These are phyloP conservation scores for Chrysogorgia sp. DNA, from an alignment of 92 coral and sea anemone species.

Conservation along the genomic window DNA sequence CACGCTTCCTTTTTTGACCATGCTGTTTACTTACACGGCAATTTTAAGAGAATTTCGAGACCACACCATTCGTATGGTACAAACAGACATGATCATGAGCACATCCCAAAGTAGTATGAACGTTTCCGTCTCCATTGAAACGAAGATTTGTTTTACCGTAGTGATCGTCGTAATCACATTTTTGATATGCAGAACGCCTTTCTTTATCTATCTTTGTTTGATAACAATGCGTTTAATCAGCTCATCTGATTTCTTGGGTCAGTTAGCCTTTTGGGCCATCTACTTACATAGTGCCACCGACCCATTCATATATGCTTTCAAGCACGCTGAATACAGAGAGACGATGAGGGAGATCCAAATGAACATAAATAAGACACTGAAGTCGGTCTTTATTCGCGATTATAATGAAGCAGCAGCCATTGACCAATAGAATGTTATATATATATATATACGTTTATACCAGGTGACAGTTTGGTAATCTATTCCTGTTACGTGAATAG, in stretches of 20 bases:
- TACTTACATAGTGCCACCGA: conserved; percentile 92
- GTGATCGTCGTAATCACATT: conserved; percentile 70
- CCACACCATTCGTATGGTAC: conserved; percentile 67
- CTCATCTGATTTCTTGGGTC: conserved; percentile 79
- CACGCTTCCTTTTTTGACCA: conserved; percentile 65
- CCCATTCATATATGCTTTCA: conserved; percentile 91
- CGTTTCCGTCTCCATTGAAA: conserved; percentile 68
- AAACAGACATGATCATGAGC: conserved; percentile 58
- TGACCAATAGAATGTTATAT: conserved; percentile 16
- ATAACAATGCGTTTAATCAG: conserved; percentile 58
- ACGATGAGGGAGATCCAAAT: conserved; percentile 70
- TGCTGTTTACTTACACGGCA: conserved; percentile 72
- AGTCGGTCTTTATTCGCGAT: conserved; percentile 13
- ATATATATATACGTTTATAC: no score
- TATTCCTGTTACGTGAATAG: no score
- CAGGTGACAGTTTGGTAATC: no score
- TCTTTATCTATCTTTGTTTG: conserved; percentile 74
- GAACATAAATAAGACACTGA: conserved; percentile 21
- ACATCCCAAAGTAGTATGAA: conserved; percentile 70
- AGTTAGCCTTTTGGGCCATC: conserved; percentile 94
- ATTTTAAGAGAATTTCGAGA: conserved; percentile 69
- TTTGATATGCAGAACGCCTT: conserved; percentile 87
- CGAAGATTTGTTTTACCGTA: conserved; percentile 72
- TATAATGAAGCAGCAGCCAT: conserved; percentile 1
- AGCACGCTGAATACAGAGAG: conserved; percentile 80